Evolutionary conservation across 2,113 vertebrate genomes (phyloP).

Genomic region (Corythaixoides concolor): DNA sequence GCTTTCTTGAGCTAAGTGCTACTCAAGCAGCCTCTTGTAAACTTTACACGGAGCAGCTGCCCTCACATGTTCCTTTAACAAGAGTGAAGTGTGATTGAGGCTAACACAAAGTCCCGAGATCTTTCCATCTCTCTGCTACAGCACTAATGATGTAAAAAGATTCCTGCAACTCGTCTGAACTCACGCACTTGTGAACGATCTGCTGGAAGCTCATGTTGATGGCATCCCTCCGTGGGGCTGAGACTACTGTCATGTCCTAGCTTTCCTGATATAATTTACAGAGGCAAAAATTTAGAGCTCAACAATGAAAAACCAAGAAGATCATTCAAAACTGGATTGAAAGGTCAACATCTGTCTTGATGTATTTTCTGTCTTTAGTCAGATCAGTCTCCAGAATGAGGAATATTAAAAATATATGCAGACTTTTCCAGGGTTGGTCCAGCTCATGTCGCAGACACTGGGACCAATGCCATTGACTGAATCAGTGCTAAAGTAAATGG

Average conservation of each 20-base stretch:
- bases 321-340: not conserved
- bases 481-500: not conserved
- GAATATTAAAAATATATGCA: not conserved
- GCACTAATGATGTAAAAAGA: not conserved
- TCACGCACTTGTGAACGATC: not conserved
- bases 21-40: not conserved
- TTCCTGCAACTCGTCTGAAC: not conserved
- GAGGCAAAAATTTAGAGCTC: not conserved
- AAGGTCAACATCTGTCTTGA: not conserved
- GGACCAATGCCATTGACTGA: not conserved
- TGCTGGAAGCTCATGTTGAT: not conserved
- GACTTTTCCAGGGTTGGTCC: not conserved
- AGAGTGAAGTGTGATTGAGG: not conserved
- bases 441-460: not conserved
- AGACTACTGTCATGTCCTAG: not conserved
- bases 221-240: not conserved
- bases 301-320: not conserved
- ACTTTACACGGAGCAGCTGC: not conserved
- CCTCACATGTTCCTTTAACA: not conserved
- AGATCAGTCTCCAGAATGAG: not conserved
- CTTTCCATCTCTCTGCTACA: not conserved
- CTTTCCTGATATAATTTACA: not conserved
- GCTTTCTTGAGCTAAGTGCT: not conserved
- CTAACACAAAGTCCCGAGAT: not conserved
- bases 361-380: not conserved